A percentile compares a stretch with the other conserved stretches of the same genome.
Conservation (phyloP, 2,797 vertebrate genomes). For the Rachycentron canadum region DNA sequence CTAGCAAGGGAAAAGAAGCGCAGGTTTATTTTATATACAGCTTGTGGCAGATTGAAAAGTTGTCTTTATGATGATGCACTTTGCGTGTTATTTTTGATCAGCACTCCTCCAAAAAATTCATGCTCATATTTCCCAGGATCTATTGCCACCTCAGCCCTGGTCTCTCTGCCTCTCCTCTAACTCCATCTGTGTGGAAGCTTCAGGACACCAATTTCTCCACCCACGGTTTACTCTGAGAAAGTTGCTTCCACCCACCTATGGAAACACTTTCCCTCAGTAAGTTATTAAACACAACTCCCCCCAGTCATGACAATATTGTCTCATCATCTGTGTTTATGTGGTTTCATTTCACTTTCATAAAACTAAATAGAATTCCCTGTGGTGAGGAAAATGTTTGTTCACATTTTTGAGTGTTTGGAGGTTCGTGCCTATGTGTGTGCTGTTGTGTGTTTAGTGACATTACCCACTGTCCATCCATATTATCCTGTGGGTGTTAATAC, state of each 20-base stretch:
- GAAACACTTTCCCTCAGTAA: constrained; percentile 53
- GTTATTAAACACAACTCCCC: constrained; percentile 71
- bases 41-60: constrained; percentile 5
- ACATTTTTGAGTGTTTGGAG: constrained; percentile 29
- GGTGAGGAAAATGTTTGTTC: constrained; percentile 56
- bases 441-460: constrained; percentile 10
- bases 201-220: constrained; percentile 50
- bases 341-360: constrained; percentile 64
- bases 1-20: background rate
- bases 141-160: background rate
- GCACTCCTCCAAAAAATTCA: background rate
- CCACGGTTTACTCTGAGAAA: constrained; percentile 64
- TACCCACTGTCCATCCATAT: constrained; percentile 25
- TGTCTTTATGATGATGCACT: background rate
- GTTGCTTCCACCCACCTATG: constrained; percentile 58
- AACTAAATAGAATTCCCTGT: constrained; percentile 49
- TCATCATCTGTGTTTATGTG: constrained; percentile 50
- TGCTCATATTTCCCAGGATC: constrained; percentile 19
- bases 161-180: constrained; percentile 25
- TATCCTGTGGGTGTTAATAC: constrained; percentile 24
- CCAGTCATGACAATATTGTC: constrained; percentile 66
- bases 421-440: constrained; percentile 3
- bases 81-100: constrained; percentile 15
- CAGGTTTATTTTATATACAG: constrained; percentile 7
- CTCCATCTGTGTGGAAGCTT: constrained; percentile 44